Evolutionary conservation across 2,113 vertebrate genomes (phyloP), one percentile per base, ranked within the genome.

Genomic region (Eulacestoma nigropectus): DNA sequence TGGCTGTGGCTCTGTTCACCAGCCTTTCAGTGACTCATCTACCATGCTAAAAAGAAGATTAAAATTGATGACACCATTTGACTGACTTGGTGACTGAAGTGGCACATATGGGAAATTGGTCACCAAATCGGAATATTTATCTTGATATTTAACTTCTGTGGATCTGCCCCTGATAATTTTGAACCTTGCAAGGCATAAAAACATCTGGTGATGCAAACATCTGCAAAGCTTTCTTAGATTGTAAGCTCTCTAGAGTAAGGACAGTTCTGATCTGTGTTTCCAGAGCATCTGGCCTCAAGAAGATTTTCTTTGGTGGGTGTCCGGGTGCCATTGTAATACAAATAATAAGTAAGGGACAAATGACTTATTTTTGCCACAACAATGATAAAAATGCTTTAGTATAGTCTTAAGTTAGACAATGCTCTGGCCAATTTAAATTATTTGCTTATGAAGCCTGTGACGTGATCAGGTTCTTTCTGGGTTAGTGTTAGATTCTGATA

Each of bases 201-300:
- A 15, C 17, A 62, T 59, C 29, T 79, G 18, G 27, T 77, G 30
- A 22, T 41, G 17, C 15, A 46, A 87, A 46, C 46, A 57, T 75
- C 65, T 84, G 27, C 52, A 84, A 75, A 73, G 35, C 63, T 69
- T 50, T 56, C 49, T 72, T 76, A 85, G 87, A 83, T 10, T 93
- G 82, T 92, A 42, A 94, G 27, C 91, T 91, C 81, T 93, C 35
- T 22, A 15, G 79, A 70, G 83, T 41, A 81, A 90, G 87, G 62
- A n/a, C 3, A 2, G 30, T 60, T 68, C 62, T 67, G 49, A 32
- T 49, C 74, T 86, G 1, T 47, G 25, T 62, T 88, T 63, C 47
- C 53, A 53, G 39, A 72, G 67, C 56, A 64, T 79, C 47, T 33
- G 59, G 29, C 73, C 47, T 87, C 35, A 11, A 3, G 7, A 26